Base-by-base conservation (phyloP, 2,113 vertebrate genomes). In the Oncorhynchus nerka region DNA sequence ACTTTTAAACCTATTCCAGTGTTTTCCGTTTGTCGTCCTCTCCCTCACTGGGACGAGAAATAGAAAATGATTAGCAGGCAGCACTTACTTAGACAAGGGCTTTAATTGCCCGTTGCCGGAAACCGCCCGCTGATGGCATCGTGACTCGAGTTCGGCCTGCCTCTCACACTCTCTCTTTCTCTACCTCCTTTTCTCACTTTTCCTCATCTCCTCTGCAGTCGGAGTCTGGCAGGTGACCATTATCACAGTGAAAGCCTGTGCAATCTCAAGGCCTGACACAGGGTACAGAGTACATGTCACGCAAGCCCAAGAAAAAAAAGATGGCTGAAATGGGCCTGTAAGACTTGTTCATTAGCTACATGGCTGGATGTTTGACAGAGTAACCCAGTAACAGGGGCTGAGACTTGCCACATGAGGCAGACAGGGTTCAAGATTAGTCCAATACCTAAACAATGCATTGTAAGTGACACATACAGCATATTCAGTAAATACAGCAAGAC, bases 91-190 rank as follows among this genome's bases (percentile, higher is more conserved):
- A 68, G 68, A 68, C 75, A 76, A 55, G 28, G 64, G 51, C 70
- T 80, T 81, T 85, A 86, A 81, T 84, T 86, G 75, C 73, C 72
- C 73, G 81, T 90, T 78, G 71, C 87, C 86, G 55, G 87, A 81
- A 87, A 89, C 84, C 34, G 68, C 49, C 57, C 1, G 57, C 22
- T 57, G 74, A 69, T 68, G 20, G 51, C 71, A 51, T 85, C 5
- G 8, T 75, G 79, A 74, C 61, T 70, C 24, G 7, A 19, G 16
- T 55, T 15, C 51, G 74, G 64, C 71, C 20, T 8, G 24, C 24
- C 32, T 39, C 49, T 68, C 22, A 59, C 73, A 55, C 24, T 28
- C 66, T 5, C 45, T 74, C 22, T 64, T 34, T 5, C 48, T 20
- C 57, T 39, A 12, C 11, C 34, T 28, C 71, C 4, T 5, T 4